phyloP scores from a whole-genome alignment of 2,888 invertebrate genomes.

The Chrysotoxum bicinctum region DNA sequence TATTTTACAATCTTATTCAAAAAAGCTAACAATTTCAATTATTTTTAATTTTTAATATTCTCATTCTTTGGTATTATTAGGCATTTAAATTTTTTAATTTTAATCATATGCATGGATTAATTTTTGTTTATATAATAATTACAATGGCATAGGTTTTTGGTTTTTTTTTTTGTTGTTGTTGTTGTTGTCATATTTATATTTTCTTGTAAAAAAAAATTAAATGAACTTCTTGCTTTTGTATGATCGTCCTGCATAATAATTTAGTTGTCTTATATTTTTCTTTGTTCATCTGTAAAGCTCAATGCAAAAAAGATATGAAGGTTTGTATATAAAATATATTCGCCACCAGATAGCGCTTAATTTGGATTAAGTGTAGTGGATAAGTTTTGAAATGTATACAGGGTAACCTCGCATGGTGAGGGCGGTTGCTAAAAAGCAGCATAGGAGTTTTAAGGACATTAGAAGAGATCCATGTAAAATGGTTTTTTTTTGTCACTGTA shows the following conservation, averaged over 20 bases:
- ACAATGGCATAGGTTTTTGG: slow-evolving; percentile 64
- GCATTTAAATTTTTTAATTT: slow-evolving; percentile 75
- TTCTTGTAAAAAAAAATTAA: slow-evolving; percentile 64
- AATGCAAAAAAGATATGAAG: slow-evolving; percentile 70
- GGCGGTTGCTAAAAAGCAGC: slow-evolving; percentile 46
- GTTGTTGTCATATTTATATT: slow-evolving; percentile 31
- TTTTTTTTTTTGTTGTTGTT: slow-evolving; percentile 35
- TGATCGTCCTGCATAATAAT: slow-evolving; percentile 68
- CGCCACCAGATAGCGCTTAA: slow-evolving; percentile 64
- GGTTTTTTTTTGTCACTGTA: slow-evolving; percentile 16
- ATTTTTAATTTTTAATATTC: slow-evolving; percentile 73
- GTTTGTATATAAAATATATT: slow-evolving; percentile 71
- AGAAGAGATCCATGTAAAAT: slow-evolving; percentile 3
- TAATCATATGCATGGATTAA: slow-evolving; percentile 36
- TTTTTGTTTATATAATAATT: slow-evolving; percentile 53
- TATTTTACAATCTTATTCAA: slow-evolving; percentile 71
- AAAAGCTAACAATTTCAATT: slow-evolving; percentile 73
- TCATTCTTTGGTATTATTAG: slow-evolving; percentile 69
- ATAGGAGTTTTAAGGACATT: slow-evolving; percentile 6
- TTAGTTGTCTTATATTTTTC: slow-evolving; percentile 37
- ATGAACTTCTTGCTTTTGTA: slow-evolving; percentile 63
- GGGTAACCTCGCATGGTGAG: slow-evolving; percentile 55
- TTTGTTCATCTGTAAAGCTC: slow-evolving; percentile 59
- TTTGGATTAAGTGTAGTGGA: slow-evolving; percentile 53
- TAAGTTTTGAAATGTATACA: slow-evolving; percentile 45